Base-by-base conservation (phyloP, 2,888 invertebrate genomes). In the Lithophane leautieri region DNA sequence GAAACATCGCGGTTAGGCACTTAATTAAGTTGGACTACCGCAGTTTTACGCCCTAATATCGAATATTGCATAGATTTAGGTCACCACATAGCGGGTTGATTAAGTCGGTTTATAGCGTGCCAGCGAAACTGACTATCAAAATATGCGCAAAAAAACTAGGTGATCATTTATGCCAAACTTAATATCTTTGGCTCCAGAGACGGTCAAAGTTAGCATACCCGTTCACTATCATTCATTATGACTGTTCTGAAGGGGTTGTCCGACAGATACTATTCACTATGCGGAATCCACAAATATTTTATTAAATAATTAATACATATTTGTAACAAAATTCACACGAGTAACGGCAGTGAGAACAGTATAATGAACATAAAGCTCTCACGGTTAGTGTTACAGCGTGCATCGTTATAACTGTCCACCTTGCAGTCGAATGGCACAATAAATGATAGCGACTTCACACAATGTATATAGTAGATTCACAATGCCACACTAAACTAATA, bases 371-470 rank as follows among this genome's bases (percentile, higher is more conserved):
- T 74, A 82, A 79, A 80, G 84, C 79, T 92, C 90, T 82, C 91
- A 92, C 90, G 91, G 88, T 90, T 86, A 84, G 82, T 90, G 80
- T 90, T 86, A 88, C 88, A 88, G 79, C 74, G 73, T 78, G 56
- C 84, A 86, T 84, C 75, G 77, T 82, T 84, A 79, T 88, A 91
- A 91, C 91, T 90, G 92, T 92, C 85, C 84, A 82, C 84, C 75
- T 77, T 81, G 79, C 83, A 75, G 79, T 79, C 78, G 77, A 81
- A 86, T 78, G 79, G 81, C 66, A 73, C 81, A 83, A 76, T 79
- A 72, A 80, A 83, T 66, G 58, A 78, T 73, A 71, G 66, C 50
- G 56, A 58, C 12, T 60, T 12, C 42, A 62, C 40, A 81, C 44
- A 54, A 52, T 68, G 47, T 47, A 54, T 42, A 67, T 42, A 65